A percentile compares a stretch with the other conserved stretches of the same genome.
phyloP scores from a whole-genome alignment of 1,140 invertebrate species.

The Diachasma alloeum region DNA sequence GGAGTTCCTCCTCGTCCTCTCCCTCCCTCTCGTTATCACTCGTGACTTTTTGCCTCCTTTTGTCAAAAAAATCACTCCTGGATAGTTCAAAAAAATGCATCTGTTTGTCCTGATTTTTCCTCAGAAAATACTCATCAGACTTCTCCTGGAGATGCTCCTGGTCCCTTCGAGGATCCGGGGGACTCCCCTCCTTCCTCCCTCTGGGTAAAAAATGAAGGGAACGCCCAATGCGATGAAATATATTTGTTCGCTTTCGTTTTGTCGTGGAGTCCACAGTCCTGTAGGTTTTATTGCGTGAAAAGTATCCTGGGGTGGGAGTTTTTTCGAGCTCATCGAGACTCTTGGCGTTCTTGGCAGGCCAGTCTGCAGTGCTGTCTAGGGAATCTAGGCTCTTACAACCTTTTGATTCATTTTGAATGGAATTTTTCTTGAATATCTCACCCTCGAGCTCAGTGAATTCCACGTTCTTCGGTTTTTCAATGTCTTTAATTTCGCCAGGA shows the following conservation, averaged over 20 bases:
- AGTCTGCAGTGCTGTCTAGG: constrained; percentile 37
- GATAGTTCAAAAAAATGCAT: constrained; percentile 42
- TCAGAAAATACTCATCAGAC: constrained; percentile 34
- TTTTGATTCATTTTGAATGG: constrained; percentile 35
- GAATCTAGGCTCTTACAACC: constrained; percentile 47
- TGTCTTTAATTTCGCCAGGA: too few species aligned
- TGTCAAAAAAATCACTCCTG: constrained; percentile 34
- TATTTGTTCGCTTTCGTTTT: constrained; percentile 40
- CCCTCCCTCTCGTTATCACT: constrained; percentile 11
- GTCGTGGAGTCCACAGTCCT: constrained; percentile 34
- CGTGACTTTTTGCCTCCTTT: constrained; percentile 12
- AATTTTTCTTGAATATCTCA: constrained; percentile 43
- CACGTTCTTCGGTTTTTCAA: constrained; percentile 28
- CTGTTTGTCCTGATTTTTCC: constrained; percentile 32
- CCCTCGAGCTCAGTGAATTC: constrained; percentile 48
- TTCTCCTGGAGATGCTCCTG: constrained; percentile 21
- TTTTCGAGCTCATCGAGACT: constrained; percentile 45
- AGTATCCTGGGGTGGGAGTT: constrained; percentile 23
- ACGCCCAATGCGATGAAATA: constrained; percentile 48
- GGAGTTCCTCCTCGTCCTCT: neutral
- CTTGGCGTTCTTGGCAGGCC: constrained; percentile 36
- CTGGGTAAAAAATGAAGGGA: constrained; percentile 50
- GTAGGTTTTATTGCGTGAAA: constrained; percentile 39
- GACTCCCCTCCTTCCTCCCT: constrained; percentile 34
- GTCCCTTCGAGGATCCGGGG: constrained; percentile 10